Percentiles rank a stretch among this genome's conserved stretches.
These are phyloP conservation scores for Archips xylosteana DNA, from an alignment of 2,888 invertebrate species.

Conservation along the genomic window DNA sequence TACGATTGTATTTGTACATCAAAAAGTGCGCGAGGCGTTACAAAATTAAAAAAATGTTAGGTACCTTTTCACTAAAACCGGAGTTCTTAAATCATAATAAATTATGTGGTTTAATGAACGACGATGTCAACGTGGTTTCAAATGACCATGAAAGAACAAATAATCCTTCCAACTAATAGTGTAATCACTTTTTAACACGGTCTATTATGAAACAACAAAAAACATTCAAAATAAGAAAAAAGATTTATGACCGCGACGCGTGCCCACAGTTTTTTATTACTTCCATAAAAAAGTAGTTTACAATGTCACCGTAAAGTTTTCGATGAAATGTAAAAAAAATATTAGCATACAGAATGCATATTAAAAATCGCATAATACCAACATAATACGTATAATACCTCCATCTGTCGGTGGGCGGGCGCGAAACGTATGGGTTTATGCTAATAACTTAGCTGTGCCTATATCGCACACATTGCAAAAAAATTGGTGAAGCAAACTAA, in stretches of 20 bases:
- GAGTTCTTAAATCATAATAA: background rate
- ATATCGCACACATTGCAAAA: constrained; percentile 51
- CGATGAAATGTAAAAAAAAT: constrained; percentile 61
- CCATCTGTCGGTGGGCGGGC: constrained; percentile 77
- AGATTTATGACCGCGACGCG: constrained; percentile 60
- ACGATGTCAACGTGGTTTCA: background rate
- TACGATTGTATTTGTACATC: no score
- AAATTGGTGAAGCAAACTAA: no score
- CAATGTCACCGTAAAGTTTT: constrained; percentile 53
- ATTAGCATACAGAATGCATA: constrained; percentile 76
- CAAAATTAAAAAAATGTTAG: no score
- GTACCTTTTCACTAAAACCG: background rate
- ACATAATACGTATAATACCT: constrained; percentile 57
- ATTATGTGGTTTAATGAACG: background rate
- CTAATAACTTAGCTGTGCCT: constrained; percentile 56
- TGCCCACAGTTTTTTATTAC: constrained; percentile 74
- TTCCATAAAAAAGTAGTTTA: constrained; percentile 63
- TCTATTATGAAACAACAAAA: constrained; percentile 17
- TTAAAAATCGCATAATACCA: constrained; percentile 58
- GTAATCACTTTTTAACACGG: constrained; percentile 16
- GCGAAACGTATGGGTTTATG: constrained; percentile 68
- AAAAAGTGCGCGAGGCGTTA: no score
- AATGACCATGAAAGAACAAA: background rate
- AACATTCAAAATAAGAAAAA: constrained; percentile 41
- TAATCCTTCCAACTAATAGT: constrained; percentile 6